A percentile compares a stretch with the other conserved stretches of the same genome.
Conservation (phyloP, 2,113 vertebrate species). For the Hyaena hyaena region DNA sequence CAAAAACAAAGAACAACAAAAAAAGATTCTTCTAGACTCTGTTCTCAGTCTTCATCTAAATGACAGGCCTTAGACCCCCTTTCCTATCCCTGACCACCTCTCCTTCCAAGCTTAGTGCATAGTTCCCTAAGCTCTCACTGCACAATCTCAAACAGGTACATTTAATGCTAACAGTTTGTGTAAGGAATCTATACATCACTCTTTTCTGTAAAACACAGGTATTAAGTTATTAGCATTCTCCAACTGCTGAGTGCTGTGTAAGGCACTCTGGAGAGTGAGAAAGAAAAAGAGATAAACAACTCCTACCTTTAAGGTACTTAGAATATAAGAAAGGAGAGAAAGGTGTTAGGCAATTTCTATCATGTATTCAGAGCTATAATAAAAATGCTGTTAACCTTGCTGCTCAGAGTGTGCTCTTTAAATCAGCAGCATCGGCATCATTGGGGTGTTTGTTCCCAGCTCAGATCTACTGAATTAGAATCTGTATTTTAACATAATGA, state of each 20-base stretch:
- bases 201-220: constrained; percentile 5
- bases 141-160: constrained; percentile 72
- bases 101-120: neutral
- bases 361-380: neutral
- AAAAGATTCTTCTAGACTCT: neutral
- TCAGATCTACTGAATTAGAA: neutral
- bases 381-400: neutral
- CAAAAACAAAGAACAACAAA: neutral
- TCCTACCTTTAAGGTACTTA: neutral
- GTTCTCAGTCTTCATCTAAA: neutral
- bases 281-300: neutral
- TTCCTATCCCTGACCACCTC: neutral
- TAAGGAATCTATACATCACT: neutral
- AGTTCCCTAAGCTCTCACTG: constrained; percentile 61
- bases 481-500: constrained; percentile 5
- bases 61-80: neutral
- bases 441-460: neutral
- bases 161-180: neutral
- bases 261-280: neutral
- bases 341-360: neutral
- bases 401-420: neutral
- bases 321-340: neutral
- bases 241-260: neutral
- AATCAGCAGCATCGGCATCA: neutral
- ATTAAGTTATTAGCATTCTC: neutral